These are phyloP conservation scores for Amitus sp. DNA, from an alignment of 2,888 invertebrate genomes.

Conservation along the genomic window DNA sequence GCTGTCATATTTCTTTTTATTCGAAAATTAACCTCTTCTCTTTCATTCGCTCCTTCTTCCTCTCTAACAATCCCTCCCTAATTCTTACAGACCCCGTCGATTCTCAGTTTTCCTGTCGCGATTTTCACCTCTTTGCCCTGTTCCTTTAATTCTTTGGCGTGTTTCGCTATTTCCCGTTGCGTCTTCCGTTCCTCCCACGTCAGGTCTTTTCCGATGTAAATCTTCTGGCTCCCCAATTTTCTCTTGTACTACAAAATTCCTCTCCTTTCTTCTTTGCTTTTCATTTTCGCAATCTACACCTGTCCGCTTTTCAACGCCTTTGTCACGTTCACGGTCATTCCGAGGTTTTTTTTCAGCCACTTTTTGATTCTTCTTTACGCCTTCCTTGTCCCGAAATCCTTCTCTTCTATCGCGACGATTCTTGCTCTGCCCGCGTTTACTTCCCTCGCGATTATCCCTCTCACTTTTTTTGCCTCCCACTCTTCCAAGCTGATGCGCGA, in stretches of 20 bases:
- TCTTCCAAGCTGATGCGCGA: too few relatives aligned
- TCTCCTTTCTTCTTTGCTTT: slow-evolving; percentile 1
- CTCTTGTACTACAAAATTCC: slow-evolving; percentile 15
- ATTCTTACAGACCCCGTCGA: too few relatives aligned
- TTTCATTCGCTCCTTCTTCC: too few relatives aligned
- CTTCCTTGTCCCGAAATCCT: too few relatives aligned
- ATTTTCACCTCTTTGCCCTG: slow-evolving; percentile 12
- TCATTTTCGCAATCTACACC: slow-evolving; percentile 18
- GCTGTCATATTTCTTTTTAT: too few relatives aligned
- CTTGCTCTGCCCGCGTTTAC: too few relatives aligned
- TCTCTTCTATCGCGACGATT: too few relatives aligned
- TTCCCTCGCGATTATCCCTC: too few relatives aligned
- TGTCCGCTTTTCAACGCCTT: slow-evolving; percentile 7
- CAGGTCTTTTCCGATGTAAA: slow-evolving; percentile 20
- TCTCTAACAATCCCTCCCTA: too few relatives aligned
- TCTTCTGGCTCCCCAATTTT: slow-evolving; percentile 4
- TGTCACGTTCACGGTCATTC: slow-evolving; percentile 11
- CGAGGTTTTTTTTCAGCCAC: slow-evolving; percentile 14
- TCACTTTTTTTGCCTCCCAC: too few relatives aligned
- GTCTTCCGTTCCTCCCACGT: slow-evolving; percentile 15
- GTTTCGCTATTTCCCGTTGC: slow-evolving; percentile 10
- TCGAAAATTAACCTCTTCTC: too few relatives aligned
- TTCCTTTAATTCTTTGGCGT: slow-evolving; percentile 10
- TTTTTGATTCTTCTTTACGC: too few relatives aligned
- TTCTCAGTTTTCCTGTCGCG: slow-evolving; percentile 10